These are phyloP conservation scores for Phymorhynchus buccinoides DNA, from an alignment of 1,140 invertebrate species.

Conservation along the genomic window DNA sequence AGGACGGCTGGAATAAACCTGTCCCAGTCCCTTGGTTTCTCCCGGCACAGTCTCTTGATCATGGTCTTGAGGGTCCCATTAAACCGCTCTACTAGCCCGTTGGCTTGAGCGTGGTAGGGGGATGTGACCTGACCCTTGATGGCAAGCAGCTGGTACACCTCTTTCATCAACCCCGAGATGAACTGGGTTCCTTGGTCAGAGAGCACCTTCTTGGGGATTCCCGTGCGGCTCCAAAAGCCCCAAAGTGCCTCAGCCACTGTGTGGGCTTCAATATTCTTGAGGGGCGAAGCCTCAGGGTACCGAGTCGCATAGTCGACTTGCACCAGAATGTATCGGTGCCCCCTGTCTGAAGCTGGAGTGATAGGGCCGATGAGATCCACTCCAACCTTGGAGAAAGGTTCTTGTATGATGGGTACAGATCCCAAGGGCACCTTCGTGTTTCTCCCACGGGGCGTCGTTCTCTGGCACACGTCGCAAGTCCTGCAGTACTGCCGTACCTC, in stretches of 20 bases:
- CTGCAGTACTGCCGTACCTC: slow-evolving; percentile 35
- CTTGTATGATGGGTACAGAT: slow-evolving; percentile 34
- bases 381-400: slow-evolving; percentile 43
- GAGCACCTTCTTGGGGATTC: slow-evolving; percentile 44
- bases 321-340: slow-evolving; percentile 45
- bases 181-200: slow-evolving; percentile 52
- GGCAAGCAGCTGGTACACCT: slow-evolving; percentile 40
- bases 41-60: slow-evolving; percentile 29
- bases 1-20: slow-evolving; percentile 43
- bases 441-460: slow-evolving; percentile 29
- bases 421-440: slow-evolving; percentile 19
- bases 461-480: slow-evolving; percentile 44
- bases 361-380: slow-evolving; percentile 43
- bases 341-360: slow-evolving; percentile 35
- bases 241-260: slow-evolving; percentile 23
- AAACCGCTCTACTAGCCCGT: slow-evolving; percentile 41
- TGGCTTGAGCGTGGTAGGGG: slow-evolving; percentile 46
- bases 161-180: slow-evolving; percentile 44
- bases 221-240: not conserved
- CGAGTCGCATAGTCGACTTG: slow-evolving; percentile 47
- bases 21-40: slow-evolving; percentile 39
- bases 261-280: slow-evolving; percentile 41
- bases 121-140: not conserved
- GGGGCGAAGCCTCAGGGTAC: slow-evolving; percentile 50
- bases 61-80: slow-evolving; percentile 41